Evolutionary conservation across 2,797 vertebrate species (phyloP).

Genomic region (Limosa lapponica): DNA sequence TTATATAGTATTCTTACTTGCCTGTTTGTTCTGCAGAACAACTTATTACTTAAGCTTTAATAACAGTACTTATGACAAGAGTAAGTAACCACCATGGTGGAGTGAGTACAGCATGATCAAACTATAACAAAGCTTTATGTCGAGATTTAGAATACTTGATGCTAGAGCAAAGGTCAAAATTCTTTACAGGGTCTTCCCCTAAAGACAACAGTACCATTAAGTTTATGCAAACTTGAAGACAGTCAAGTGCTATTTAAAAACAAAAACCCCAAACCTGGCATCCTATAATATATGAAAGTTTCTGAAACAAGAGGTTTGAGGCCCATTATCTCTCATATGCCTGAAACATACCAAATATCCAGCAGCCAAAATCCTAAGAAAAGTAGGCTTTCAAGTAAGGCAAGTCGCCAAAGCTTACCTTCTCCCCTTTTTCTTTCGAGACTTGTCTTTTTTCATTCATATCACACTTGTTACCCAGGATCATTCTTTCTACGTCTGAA

Average conservation of each 20-base stretch:
- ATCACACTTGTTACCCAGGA: conserved; percentile 98
- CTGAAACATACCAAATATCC: background rate
- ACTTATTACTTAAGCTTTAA: background rate
- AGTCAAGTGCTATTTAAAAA: background rate
- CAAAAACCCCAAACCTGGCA: background rate
- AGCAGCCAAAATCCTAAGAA: background rate
- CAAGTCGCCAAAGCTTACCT: conserved; percentile 79
- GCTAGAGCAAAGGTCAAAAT: background rate
- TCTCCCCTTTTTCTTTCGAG: conserved; percentile 97
- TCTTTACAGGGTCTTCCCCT: background rate
- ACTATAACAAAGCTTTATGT: background rate
- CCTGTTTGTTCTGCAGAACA: background rate
- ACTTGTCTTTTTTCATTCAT: conserved; percentile 99
- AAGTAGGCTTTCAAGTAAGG: background rate
- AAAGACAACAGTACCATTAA: background rate
- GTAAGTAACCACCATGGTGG: background rate
- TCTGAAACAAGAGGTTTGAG: background rate
- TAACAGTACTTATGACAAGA: background rate
- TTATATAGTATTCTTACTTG: background rate
- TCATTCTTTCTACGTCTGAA: conserved; percentile 97
- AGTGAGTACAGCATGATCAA: background rate
- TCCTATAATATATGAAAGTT: background rate
- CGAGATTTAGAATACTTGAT: background rate
- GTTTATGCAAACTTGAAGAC: background rate
- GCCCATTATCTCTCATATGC: background rate